Conservation (phyloP, 92 coral and sea anemone species). For the Siderastrea siderea region DNA sequence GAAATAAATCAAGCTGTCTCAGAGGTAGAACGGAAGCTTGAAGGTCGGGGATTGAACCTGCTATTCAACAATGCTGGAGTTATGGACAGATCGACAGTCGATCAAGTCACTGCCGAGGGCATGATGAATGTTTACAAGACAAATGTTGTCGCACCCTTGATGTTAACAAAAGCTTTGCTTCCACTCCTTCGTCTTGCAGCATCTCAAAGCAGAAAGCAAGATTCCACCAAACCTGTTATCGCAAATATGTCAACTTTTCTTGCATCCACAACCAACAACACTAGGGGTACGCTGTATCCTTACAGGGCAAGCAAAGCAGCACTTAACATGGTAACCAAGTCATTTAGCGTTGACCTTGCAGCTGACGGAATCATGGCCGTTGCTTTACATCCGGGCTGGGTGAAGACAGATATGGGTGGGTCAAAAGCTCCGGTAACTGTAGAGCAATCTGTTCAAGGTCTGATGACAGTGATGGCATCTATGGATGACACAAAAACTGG, state of each 20-base stretch:
- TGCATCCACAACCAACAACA: conserved; percentile 61
- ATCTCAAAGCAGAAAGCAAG: conserved; percentile 30
- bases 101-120: conserved; percentile 76
- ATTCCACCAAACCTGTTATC: conserved; percentile 54
- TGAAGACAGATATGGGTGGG: conserved; percentile 81
- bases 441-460: conserved; percentile 67
- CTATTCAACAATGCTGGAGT: conserved; percentile 87
- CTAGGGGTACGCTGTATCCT: conserved; percentile 63
- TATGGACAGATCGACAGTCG: conserved; percentile 41
- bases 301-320: conserved; percentile 82
- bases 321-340: conserved; percentile 74
- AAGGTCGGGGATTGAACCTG: conserved; percentile 72
- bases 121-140: conserved; percentile 72
- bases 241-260: conserved; percentile 76
- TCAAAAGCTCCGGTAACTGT: conserved; percentile 54
- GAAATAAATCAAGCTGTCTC: conserved; percentile 54
- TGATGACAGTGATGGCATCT: conserved; percentile 72
- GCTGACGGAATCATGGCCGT: conserved; percentile 70
- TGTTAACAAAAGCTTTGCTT: conserved; percentile 74
- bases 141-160: conserved; percentile 82
- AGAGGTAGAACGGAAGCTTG: conserved; percentile 56
- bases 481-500: conserved; percentile 76
- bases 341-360: conserved; percentile 73
- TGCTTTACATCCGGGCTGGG: conserved; percentile 85
- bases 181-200: conserved; percentile 78